Conservation (phyloP, 2,797 vertebrate species). For the Benthosema pterotum region DNA sequence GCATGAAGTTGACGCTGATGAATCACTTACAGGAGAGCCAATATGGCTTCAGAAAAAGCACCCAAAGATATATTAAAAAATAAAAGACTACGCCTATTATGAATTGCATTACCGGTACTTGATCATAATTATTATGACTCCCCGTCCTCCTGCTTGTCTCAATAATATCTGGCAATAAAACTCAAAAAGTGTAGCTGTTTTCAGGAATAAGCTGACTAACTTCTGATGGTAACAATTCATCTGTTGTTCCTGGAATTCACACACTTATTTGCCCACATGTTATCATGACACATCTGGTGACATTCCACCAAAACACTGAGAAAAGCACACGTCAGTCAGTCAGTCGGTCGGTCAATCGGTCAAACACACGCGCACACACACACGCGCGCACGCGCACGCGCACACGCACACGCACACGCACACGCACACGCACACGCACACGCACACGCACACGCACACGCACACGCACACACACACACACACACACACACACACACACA, state of each 20-base stretch:
- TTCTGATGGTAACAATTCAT: constrained; percentile 21
- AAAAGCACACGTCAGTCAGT: too few species aligned
- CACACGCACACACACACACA: too few species aligned
- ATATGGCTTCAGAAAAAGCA: too few species aligned
- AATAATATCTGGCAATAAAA: too few species aligned
- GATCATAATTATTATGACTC: too few species aligned
- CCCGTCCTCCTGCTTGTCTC: too few species aligned
- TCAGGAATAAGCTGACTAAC: not conserved
- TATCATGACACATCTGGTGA: constrained; percentile 16
- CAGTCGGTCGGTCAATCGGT: not conserved
- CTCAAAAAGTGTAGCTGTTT: too few species aligned
- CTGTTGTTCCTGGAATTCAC: constrained; percentile 32
- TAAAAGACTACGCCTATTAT: too few species aligned
- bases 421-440: not conserved
- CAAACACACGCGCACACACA: not conserved
- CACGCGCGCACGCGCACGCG: too few species aligned
- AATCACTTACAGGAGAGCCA: not conserved
- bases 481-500: too few species aligned
- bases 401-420: not conserved
- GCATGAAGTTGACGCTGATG: not conserved
- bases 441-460: not conserved
- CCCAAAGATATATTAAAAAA: too few species aligned
- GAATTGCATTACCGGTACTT: too few species aligned
- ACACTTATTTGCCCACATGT: not conserved
- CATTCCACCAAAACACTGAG: not conserved